Evolutionary conservation across 2,888 invertebrate genomes (phyloP).

Genomic region (Metopia argyrocephala): DNA sequence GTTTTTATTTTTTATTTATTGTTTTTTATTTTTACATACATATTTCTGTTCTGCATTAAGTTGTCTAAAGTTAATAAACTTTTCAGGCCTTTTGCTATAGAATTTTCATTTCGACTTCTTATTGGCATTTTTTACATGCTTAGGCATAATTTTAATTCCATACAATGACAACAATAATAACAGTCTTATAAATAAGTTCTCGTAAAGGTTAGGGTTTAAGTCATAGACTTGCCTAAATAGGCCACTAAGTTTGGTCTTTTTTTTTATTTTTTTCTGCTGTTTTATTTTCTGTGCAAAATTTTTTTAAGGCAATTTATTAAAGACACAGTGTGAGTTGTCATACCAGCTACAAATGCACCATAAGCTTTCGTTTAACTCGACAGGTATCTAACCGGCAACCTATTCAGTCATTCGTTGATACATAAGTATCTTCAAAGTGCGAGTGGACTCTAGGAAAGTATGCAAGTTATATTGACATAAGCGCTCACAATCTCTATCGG

Average conservation of each 20-base stretch:
- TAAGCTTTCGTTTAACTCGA: too few species aligned
- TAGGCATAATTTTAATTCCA: conserved; percentile 42
- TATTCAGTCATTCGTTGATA: too few species aligned
- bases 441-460: too few species aligned
- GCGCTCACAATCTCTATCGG: too few species aligned
- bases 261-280: background rate
- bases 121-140: conserved; percentile 22
- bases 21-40: background rate
- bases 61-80: conserved; percentile 46
- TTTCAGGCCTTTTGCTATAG: background rate
- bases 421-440: too few species aligned
- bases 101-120: background rate
- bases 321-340: too few species aligned
- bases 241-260: conserved; percentile 6
- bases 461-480: too few species aligned
- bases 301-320: conserved; percentile 13
- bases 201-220: conserved; percentile 57
- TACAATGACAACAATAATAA: conserved; percentile 22
- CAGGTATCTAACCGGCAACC: too few species aligned
- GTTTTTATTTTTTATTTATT: conserved; percentile 1
- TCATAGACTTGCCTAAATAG: conserved; percentile 57
- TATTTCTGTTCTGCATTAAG: background rate
- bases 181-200: conserved; percentile 53
- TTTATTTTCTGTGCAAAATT: background rate
- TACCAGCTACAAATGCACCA: too few species aligned